Percentiles rank a stretch among this genome's conserved stretches.
phyloP scores from a whole-genome alignment of 2,113 vertebrate genomes.

The Oryzias curvinotus region DNA sequence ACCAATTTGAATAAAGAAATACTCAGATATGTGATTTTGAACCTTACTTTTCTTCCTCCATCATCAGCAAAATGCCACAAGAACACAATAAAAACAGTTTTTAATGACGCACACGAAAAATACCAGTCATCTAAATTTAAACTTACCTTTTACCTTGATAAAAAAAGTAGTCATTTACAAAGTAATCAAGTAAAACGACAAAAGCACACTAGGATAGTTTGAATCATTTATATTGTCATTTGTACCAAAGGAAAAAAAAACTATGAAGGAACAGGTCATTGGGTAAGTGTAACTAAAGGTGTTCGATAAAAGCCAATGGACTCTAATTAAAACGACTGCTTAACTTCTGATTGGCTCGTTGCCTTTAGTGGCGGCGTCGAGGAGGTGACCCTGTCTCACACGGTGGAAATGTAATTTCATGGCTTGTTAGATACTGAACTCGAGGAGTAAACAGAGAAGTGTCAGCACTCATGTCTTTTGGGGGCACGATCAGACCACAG shows the following conservation, averaged over 20 bases:
- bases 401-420: conserved; percentile 75
- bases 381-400: conserved; percentile 51
- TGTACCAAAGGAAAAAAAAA: not conserved
- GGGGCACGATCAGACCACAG: conserved; percentile 28
- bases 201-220: too few species aligned
- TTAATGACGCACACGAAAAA: too few species aligned
- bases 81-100: too few species aligned
- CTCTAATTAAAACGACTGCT: conserved; percentile 68
- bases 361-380: conserved; percentile 48
- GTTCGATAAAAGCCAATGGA: conserved; percentile 26
- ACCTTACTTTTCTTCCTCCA: too few species aligned
- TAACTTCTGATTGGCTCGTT: conserved; percentile 56
- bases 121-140: too few species aligned
- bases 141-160: too few species aligned
- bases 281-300: conserved; percentile 21
- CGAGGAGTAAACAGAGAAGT: conserved; percentile 56
- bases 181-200: too few species aligned
- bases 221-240: not conserved
- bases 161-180: too few species aligned
- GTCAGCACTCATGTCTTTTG: conserved; percentile 26
- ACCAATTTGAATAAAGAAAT: too few species aligned
- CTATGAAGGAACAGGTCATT: not conserved
- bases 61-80: too few species aligned
- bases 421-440: conserved; percentile 67
- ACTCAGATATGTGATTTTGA: too few species aligned